phyloP scores from a whole-genome alignment of 1,140 invertebrate species.

The Leucophenga varia region DNA sequence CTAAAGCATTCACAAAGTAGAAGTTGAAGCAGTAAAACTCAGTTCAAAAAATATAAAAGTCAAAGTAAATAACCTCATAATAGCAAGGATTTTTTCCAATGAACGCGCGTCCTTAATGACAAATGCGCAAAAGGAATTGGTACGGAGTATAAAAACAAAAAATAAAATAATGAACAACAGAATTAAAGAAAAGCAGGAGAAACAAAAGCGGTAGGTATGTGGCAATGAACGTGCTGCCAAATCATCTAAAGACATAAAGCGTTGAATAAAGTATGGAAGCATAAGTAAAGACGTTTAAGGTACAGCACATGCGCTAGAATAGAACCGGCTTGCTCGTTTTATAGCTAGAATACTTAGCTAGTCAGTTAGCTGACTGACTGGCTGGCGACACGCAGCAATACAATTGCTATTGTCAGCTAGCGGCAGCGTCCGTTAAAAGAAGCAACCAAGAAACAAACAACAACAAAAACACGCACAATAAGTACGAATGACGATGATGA shows the following conservation, averaged over 20 bases:
- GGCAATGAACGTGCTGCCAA: neutral
- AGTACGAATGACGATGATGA: constrained; percentile 5
- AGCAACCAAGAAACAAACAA: constrained; percentile 39
- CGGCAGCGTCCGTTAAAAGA: constrained; percentile 48
- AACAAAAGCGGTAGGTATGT: too few species aligned
- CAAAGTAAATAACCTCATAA: constrained; percentile 15
- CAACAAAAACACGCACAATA: neutral
- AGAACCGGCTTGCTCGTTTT: too few species aligned
- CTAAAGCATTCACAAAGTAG: constrained; percentile 1
- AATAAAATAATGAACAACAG: constrained; percentile 6
- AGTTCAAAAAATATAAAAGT: constrained; percentile 8
- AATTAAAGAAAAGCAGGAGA: constrained; percentile 2
- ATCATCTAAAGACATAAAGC: constrained; percentile 19
- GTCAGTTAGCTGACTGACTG: neutral
- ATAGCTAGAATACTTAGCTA: neutral
- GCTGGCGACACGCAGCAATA: neutral
- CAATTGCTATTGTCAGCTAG: constrained; percentile 26
- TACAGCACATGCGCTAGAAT: neutral
- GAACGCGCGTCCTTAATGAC: constrained; percentile 17
- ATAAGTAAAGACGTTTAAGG: constrained; percentile 3
- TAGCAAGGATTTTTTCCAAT: constrained; percentile 9
- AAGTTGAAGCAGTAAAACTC: constrained; percentile 5
- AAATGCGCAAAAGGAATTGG: too few species aligned
- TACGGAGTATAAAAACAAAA: too few species aligned
- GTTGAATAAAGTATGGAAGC: constrained; percentile 15